These are phyloP conservation scores for Galemys pyrenaicus DNA, from an alignment of 2,113 vertebrate genomes.

Conservation along the genomic window DNA sequence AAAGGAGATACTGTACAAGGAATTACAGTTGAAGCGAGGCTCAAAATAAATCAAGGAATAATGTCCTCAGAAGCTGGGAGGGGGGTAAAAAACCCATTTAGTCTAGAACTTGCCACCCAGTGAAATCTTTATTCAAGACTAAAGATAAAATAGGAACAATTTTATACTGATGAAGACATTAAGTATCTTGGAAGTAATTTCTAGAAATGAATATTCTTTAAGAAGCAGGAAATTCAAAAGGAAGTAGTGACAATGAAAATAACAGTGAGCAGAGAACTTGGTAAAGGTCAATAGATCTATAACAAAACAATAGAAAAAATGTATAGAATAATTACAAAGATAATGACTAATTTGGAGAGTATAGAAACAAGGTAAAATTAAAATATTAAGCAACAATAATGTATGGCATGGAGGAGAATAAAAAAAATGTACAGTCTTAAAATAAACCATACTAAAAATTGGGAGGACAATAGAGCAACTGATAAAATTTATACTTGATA, in stretches of 20 bases:
- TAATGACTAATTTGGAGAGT: not conserved
- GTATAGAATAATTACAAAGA: not conserved
- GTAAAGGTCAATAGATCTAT: not conserved
- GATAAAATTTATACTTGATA: not conserved
- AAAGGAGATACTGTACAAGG: slow-evolving; percentile 11
- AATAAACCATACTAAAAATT: slow-evolving; percentile 15
- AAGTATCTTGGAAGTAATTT: slow-evolving; percentile 9
- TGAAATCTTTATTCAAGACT: not conserved
- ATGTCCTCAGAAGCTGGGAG: not conserved
- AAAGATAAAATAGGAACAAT: not conserved
- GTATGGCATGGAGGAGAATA: not conserved
- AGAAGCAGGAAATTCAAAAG: slow-evolving; percentile 28
- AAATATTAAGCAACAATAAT: not conserved
- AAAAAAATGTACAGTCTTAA: not conserved
- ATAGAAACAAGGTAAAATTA: slow-evolving; percentile 26
- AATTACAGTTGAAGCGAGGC: not conserved
- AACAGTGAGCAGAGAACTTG: not conserved
- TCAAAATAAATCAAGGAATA: slow-evolving; percentile 17
- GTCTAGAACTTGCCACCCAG: not conserved
- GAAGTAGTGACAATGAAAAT: not conserved
- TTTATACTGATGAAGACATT: not conserved
- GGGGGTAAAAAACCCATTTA: not conserved
- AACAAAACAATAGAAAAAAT: not conserved
- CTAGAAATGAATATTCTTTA: not conserved
- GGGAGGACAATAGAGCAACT: not conserved